A percentile compares a stretch with the other conserved stretches of the same genome.
phyloP scores from a whole-genome alignment of 2,797 vertebrate genomes.

The Tangara arthus region DNA sequence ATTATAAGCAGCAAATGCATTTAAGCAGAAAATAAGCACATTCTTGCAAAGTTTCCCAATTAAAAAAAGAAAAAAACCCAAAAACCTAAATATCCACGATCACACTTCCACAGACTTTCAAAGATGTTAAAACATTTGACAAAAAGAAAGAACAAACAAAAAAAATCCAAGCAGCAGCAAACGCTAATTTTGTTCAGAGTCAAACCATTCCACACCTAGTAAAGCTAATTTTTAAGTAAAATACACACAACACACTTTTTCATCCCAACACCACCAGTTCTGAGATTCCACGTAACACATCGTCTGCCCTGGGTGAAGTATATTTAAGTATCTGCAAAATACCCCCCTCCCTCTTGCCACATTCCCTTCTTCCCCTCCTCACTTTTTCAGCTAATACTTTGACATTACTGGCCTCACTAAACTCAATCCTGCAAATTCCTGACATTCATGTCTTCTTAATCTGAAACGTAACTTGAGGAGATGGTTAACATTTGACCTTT shows the following conservation, averaged over 20 bases:
- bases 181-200: background rate
- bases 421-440: constrained; percentile 65
- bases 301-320: background rate
- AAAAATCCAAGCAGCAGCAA: background rate
- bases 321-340: background rate
- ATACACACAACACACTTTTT: background rate
- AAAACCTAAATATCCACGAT: background rate
- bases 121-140: background rate
- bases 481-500: constrained; percentile 66
- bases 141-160: background rate
- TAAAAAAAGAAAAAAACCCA: background rate
- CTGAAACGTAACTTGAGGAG: constrained; percentile 64
- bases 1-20: constrained; percentile 27
- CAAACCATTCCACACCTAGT: background rate
- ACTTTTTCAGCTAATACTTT: constrained; percentile 35
- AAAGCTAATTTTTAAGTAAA: background rate
- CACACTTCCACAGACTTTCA: background rate
- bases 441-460: constrained; percentile 66
- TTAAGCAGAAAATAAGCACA: constrained; percentile 31
- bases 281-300: background rate
- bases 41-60: constrained; percentile 21
- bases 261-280: background rate
- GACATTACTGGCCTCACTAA: constrained; percentile 57
- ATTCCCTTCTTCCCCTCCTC: constrained; percentile 23
- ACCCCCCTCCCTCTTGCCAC: background rate